phyloP scores from a whole-genome alignment of 2,113 vertebrate species.

The Cryptomyrus ogoouensis region DNA sequence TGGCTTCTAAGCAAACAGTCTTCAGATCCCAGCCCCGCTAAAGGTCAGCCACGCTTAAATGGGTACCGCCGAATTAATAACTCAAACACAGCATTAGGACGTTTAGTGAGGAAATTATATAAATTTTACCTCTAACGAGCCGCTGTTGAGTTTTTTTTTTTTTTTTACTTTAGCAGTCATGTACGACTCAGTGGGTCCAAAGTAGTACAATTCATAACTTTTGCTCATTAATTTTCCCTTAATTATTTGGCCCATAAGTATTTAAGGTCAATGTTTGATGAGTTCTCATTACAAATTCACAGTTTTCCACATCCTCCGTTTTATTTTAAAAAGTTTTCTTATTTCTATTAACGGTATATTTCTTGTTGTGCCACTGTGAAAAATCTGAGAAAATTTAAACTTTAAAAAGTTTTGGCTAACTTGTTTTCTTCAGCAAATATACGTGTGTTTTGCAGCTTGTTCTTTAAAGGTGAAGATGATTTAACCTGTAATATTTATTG shows the following conservation, averaged over 20 bases:
- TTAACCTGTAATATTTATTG: not conserved
- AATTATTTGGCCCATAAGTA: not conserved
- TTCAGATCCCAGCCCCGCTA: not conserved
- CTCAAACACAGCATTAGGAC: not conserved
- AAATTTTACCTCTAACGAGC: not conserved
- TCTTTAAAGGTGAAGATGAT: not conserved
- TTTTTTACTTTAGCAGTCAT: not conserved
- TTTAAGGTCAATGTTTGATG: not conserved
- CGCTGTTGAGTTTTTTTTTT: not conserved
- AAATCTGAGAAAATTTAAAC: not conserved
- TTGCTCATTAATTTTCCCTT: not conserved
- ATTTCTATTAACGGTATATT: not conserved
- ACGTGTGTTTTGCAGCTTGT: not conserved
- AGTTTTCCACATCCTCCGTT: not conserved
- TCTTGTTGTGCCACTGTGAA: not conserved
- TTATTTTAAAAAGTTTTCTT: not conserved
- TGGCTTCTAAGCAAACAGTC: not conserved
- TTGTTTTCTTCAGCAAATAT: not conserved
- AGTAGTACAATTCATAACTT: not conserved
- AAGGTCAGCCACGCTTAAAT: not conserved
- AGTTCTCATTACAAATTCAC: not conserved
- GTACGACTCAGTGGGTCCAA: not conserved
- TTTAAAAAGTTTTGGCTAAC: not conserved
- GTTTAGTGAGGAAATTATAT: not conserved
- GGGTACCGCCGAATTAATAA: not conserved